Base-by-base conservation (phyloP, 2,113 vertebrate genomes). In the Chrysochloris asiatica region DNA sequence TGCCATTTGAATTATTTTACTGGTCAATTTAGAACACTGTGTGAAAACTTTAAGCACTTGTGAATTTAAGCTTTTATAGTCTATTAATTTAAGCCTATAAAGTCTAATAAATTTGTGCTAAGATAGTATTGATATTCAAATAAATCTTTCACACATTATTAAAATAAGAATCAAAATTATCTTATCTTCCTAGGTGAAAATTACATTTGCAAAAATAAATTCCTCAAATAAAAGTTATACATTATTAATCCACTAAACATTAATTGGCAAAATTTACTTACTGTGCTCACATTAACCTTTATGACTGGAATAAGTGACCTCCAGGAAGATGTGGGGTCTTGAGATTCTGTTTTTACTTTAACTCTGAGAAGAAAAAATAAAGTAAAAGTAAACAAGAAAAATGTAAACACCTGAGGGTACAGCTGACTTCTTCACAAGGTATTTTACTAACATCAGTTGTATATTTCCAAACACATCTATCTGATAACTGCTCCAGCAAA, bases 221-320 rank as follows among this genome's bases (percentile, higher is more conserved):
- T 30, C 7, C 36, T 41, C 48, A 72, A 73, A 54, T 43, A 73
- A 89, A 89, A 54, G 8, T 56, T 71, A 67, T 84, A 76, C 1
- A 1, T 77, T 63, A 45, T 45, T 89, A 92, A 67, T 43, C 6
- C 48, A 73, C 4, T 16, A 73, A 91, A 69, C 36, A 61, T 45
- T 61, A 80, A 93, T 7, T 52, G 3, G 41, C 12, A 52, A 16
- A 87, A 94, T 81, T 50, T 43, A 98, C 99, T 99, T 97, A 99
- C 99, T 4, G 99, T 99, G 98, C 99, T 99, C 97, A 99, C 99
- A 95, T 99, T 99, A 84, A 99, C 98, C 97, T 99, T 99, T 97
- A 99, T 99, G 88, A 99, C 99, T 2, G 99, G 99, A 95, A 99
- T 99, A 96, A 99, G 98, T 11, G 99, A 99, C 81, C 99, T 98